Conservation (phyloP, 2,113 vertebrate species). For the Bos javanicus region DNA sequence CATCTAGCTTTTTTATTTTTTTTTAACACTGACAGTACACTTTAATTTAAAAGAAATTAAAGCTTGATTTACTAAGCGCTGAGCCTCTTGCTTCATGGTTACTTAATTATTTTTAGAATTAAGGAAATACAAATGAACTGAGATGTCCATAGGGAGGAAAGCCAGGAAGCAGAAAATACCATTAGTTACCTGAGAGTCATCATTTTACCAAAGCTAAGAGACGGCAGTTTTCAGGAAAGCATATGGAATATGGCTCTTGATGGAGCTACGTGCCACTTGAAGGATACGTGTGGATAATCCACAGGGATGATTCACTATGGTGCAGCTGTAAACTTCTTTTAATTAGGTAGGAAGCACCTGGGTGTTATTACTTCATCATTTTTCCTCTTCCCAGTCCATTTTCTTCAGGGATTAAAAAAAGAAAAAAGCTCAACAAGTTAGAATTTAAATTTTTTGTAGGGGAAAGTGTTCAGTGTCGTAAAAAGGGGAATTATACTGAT, state of each 20-base stretch:
- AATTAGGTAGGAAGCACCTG: slow-evolving; percentile 77
- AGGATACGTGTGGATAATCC: slow-evolving; percentile 28
- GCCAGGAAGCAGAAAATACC: slow-evolving; percentile 39
- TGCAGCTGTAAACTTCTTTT: slow-evolving; percentile 57
- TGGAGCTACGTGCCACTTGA: neutral
- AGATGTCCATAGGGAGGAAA: slow-evolving; percentile 19
- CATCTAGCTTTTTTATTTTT: neutral
- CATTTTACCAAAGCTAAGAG: neutral
- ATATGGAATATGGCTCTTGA: slow-evolving; percentile 22
- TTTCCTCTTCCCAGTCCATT: slow-evolving; percentile 36
- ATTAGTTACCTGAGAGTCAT: slow-evolving; percentile 32
- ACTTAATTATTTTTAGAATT: slow-evolving; percentile 60
- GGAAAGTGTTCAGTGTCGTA: neutral
- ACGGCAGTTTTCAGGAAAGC: slow-evolving; percentile 37
- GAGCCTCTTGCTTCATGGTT: neutral
- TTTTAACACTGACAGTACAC: neutral
- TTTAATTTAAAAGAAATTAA: neutral
- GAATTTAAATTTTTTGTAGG: slow-evolving; percentile 7
- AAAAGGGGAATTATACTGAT: neutral
- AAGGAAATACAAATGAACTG: slow-evolving; percentile 48
- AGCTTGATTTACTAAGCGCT: neutral
- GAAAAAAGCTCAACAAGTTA: neutral
- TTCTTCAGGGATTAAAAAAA: slow-evolving; percentile 22
- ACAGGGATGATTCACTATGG: slow-evolving; percentile 26
- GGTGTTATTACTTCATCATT: slow-evolving; percentile 50